Evolutionary conservation across 2,888 invertebrate genomes (phyloP).

Genomic region (Psylliodes chrysocephalus): DNA sequence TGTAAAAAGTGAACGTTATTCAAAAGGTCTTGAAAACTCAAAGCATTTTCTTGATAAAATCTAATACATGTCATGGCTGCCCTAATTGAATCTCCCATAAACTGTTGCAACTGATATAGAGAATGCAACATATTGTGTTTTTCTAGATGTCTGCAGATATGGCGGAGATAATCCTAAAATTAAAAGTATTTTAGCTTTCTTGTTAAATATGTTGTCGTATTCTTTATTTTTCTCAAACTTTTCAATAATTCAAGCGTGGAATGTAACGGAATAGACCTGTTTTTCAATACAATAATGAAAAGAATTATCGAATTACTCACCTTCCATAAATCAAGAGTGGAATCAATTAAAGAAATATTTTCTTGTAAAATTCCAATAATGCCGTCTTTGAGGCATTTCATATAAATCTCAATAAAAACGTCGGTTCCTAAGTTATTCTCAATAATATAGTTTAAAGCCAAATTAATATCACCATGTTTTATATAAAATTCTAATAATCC

Average conservation of each 20-base stretch:
- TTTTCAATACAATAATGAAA: no score
- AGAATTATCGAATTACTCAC: no score
- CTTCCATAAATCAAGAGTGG: conserved; percentile 76
- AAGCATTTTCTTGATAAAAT: conserved; percentile 74
- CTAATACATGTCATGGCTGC: conserved; percentile 84
- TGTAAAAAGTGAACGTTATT: conserved; percentile 67
- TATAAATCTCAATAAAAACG: conserved; percentile 79
- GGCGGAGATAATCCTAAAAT: conserved; percentile 72
- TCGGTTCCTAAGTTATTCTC: conserved; percentile 76
- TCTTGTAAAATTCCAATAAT: conserved; percentile 71
- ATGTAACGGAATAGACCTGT: no score
- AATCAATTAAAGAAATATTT: conserved; percentile 73
- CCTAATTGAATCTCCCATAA: conserved; percentile 77
- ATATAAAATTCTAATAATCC: conserved; percentile 81
- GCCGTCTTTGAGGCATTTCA: conserved; percentile 75
- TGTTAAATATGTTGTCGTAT: no score
- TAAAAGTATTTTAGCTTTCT: no score
- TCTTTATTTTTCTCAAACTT: no score
- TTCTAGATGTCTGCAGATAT: conserved; percentile 78
- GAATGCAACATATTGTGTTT: conserved; percentile 74
- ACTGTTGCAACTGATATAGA: conserved; percentile 79
- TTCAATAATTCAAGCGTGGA: no score
- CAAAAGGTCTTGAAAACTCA: conserved; percentile 68
- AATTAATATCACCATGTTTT: conserved; percentile 74
- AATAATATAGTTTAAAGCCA: conserved; percentile 76